Evolutionary conservation across 2,113 vertebrate species (phyloP).

Genomic region (Cyphomyrus plagiostoma): DNA sequence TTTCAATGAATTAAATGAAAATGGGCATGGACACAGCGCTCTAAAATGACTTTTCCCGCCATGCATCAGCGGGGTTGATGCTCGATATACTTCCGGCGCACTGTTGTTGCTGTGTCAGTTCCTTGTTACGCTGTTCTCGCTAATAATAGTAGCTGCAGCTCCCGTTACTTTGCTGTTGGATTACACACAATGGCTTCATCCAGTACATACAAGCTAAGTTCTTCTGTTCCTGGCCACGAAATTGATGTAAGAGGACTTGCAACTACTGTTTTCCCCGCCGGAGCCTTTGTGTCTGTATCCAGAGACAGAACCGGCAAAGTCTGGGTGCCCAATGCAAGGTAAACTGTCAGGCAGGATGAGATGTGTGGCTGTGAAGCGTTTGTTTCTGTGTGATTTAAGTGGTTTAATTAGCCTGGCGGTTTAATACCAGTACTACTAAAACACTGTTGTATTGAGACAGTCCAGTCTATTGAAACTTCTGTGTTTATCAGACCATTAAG

Average conservation of each 20-base stretch:
- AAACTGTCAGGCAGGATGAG: conserved; percentile 32
- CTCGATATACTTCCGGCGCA: conserved; percentile 16
- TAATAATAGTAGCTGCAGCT: conserved; percentile 35
- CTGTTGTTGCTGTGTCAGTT: conserved; percentile 20
- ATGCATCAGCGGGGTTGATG: conserved; percentile 11
- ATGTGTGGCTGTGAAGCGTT: neutral
- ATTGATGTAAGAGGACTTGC: conserved; percentile 85
- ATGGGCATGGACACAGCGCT: neutral
- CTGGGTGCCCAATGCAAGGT: conserved; percentile 84
- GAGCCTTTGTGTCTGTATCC: conserved; percentile 86
- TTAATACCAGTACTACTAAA: neutral
- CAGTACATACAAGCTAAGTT: conserved; percentile 75
- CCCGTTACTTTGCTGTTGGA: conserved; percentile 9
- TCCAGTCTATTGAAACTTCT: neutral
- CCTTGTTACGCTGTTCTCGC: conserved; percentile 38
- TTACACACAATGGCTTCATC: conserved; percentile 55
- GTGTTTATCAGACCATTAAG: neutral
- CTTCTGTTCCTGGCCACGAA: conserved; percentile 79
- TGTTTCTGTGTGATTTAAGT: neutral
- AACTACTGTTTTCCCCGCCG: conserved; percentile 63
- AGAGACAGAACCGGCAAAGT: conserved; percentile 86
- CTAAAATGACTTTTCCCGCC: neutral
- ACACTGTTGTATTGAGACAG: neutral
- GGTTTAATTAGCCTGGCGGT: neutral
- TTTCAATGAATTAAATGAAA: neutral